These are phyloP conservation scores for Blastomussa wellsi DNA, from an alignment of 92 coral and sea anemone species.

Conservation along the genomic window DNA sequence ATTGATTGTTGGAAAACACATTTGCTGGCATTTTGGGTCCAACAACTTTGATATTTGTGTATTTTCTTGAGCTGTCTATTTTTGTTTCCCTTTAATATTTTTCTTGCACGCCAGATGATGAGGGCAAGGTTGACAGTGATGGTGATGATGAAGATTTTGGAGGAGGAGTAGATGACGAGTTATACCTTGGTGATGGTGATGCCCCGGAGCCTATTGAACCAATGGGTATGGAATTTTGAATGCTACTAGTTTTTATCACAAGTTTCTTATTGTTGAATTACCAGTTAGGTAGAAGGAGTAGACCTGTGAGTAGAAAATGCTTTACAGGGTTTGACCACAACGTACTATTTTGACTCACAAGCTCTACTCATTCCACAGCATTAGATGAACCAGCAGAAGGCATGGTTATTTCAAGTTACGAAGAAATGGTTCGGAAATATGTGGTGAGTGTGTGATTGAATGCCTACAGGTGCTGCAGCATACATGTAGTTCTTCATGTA, in stretches of 20 bases:
- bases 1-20: too few relatives aligned
- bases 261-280: not conserved
- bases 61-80: too few relatives aligned
- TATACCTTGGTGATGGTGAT: conserved; percentile 32
- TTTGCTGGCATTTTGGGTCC: too few relatives aligned
- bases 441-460: conserved; percentile 62
- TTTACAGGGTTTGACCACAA: not conserved
- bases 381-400: conserved; percentile 82
- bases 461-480: not conserved
- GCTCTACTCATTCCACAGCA: conserved; percentile 30
- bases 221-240: conserved; percentile 54
- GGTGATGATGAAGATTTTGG: conserved; percentile 44
- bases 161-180: conserved; percentile 20
- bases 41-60: too few relatives aligned
- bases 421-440: conserved; percentile 87
- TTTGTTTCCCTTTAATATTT: too few relatives aligned
- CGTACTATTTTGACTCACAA: not conserved
- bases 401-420: conserved; percentile 91
- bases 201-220: conserved; percentile 62
- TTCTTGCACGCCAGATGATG: not conserved
- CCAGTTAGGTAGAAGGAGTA: not conserved
- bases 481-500: not conserved
- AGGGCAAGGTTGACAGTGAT: conserved; percentile 11
- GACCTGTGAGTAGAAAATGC: not conserved
- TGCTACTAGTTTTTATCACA: not conserved